phyloP scores from a whole-genome alignment of 2,888 invertebrate species.

The Portevinia maculata region DNA sequence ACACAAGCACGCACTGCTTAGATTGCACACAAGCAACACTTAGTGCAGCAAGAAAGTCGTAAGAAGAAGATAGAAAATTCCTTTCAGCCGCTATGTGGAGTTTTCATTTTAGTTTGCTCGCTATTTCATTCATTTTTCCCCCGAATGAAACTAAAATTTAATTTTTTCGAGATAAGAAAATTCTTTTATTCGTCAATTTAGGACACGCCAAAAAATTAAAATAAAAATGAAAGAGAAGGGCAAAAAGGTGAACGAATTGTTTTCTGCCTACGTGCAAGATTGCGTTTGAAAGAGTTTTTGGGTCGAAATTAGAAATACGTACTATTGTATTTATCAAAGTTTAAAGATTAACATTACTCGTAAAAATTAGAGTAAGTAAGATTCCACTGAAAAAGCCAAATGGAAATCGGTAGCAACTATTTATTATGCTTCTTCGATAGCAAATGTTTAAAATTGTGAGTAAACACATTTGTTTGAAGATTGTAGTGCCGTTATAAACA shows the following conservation, averaged over 20 bases:
- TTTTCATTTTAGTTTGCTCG: not conserved
- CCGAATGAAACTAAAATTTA: not conserved
- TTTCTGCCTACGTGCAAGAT: not conserved
- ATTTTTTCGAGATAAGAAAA: conserved; percentile 8
- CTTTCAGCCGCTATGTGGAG: not conserved
- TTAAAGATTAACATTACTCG: too few species aligned
- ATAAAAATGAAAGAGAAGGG: conserved; percentile 2
- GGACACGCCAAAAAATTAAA: conserved; percentile 26
- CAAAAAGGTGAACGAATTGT: conserved; percentile 37
- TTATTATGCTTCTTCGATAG: too few species aligned
- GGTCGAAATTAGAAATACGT: not conserved
- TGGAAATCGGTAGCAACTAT: too few species aligned
- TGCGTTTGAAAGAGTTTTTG: not conserved
- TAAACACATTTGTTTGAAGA: too few species aligned
- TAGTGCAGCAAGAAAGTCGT: conserved; percentile 12
- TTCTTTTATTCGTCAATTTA: conserved; percentile 5
- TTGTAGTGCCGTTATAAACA: too few species aligned
- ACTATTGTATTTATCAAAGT: too few species aligned
- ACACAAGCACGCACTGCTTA: not conserved
- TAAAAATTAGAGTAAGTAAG: too few species aligned
- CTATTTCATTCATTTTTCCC: conserved; percentile 14
- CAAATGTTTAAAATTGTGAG: too few species aligned
- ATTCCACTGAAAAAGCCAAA: too few species aligned
- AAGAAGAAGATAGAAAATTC: not conserved
- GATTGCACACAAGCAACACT: conserved; percentile 10